Evolutionary conservation across 2,797 vertebrate species (phyloP).

Genomic region (Rhinoraja longicauda): DNA sequence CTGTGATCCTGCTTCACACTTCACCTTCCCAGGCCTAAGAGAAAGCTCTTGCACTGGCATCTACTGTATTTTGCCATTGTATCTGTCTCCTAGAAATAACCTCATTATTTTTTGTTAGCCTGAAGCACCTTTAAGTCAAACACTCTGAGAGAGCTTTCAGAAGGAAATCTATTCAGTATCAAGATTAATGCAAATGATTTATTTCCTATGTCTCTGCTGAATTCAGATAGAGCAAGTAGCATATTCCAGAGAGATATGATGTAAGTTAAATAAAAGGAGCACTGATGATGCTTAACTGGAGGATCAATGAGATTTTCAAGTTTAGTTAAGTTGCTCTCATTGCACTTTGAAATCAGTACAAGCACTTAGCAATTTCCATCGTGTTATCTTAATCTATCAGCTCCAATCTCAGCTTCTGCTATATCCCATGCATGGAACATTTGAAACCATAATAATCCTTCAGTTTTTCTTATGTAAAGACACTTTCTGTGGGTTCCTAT

Average conservation of each 20-base stretch:
- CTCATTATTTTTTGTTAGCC: conserved; percentile 2
- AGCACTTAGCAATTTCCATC: background rate
- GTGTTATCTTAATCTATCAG: conserved; percentile 4
- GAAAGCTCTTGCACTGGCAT: too few species aligned
- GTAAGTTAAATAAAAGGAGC: conserved; percentile 9
- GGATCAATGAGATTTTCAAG: conserved; percentile 19
- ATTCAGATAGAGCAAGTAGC: background rate
- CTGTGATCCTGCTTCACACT: too few species aligned
- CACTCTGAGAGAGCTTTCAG: background rate
- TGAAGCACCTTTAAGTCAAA: background rate
- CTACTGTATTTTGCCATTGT: background rate
- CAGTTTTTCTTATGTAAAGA: too few species aligned
- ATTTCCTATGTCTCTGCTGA: background rate
- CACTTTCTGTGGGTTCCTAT: background rate
- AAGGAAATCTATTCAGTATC: conserved; percentile 6
- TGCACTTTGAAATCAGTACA: background rate
- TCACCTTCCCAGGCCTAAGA: too few species aligned
- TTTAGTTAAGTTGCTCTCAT: conserved; percentile 15
- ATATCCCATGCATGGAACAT: background rate
- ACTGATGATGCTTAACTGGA: conserved; percentile 19
- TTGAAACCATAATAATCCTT: background rate
- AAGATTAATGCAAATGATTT: conserved; percentile 29
- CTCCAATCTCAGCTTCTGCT: background rate
- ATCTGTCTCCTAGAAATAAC: background rate
- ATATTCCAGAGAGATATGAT: background rate